These are phyloP conservation scores for Euzetes globulus DNA, from an alignment of 2,888 invertebrate species.

Conservation along the genomic window DNA sequence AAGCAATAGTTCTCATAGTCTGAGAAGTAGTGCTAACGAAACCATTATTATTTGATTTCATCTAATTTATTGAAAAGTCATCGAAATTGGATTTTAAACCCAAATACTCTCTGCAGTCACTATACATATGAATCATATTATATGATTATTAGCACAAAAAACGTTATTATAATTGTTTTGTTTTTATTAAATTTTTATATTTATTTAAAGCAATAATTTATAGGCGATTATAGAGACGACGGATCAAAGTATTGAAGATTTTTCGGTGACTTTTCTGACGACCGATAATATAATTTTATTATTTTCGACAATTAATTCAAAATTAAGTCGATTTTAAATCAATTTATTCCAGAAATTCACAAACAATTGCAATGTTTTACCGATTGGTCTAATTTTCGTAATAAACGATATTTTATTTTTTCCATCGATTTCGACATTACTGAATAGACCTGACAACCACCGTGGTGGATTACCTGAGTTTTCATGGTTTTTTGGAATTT, in stretches of 20 bases:
- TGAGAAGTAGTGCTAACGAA: not conserved
- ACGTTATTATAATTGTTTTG: not conserved
- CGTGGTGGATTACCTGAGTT: no score
- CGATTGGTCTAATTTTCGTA: no score
- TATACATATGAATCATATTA: no score
- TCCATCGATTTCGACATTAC: no score
- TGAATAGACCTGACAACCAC: no score
- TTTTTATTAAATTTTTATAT: not conserved
- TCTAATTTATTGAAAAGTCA: no score
- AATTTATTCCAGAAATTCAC: no score
- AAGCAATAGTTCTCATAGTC: not conserved
- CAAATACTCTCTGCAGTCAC: not conserved
- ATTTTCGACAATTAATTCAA: not conserved
- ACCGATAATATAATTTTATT: not conserved
- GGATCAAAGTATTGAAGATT: not conserved
- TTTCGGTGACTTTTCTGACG: not conserved
- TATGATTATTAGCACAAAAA: not conserved
- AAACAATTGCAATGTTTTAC: no score
- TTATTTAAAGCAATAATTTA: constrained; percentile 5
- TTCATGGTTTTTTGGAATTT: no score
- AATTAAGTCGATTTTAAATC: not conserved
- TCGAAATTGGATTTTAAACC: not conserved
- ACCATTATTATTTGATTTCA: constrained; percentile 18
- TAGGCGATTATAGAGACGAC: not conserved
- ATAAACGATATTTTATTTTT: no score